Conservation (phyloP, 2,113 vertebrate genomes). For the Himantopus leucocephalus region DNA sequence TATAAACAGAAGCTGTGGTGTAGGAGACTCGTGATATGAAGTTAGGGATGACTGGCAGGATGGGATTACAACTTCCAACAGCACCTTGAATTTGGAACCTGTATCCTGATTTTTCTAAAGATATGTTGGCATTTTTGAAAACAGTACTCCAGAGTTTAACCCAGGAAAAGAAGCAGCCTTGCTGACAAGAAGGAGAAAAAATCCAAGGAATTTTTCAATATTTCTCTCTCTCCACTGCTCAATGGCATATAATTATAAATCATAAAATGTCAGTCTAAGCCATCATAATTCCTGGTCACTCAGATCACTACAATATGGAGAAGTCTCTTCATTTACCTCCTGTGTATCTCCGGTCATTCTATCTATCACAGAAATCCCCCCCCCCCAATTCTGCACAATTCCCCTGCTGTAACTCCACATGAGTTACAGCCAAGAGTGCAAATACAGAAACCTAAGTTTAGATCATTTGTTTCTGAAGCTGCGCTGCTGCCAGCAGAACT, state of each 20-base stretch:
- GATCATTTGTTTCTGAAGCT: not conserved
- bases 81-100: constrained; percentile 1
- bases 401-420: not conserved
- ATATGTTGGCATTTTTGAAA: not conserved
- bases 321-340: not conserved
- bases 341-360: not conserved
- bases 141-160: not conserved
- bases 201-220: not conserved
- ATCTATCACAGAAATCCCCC: not conserved
- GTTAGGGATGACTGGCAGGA: not conserved
- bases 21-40: not conserved
- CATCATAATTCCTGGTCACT: not conserved
- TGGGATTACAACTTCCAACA: not conserved
- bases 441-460: constrained; percentile 14
- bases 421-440: not conserved
- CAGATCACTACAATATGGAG: not conserved
- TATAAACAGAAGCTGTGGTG: not conserved
- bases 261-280: not conserved
- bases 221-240: not conserved
- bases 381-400: not conserved
- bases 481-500: constrained; percentile 6
- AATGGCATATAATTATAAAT: not conserved
- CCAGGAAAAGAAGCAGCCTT: not conserved
- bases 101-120: not conserved
- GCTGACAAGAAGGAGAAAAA: not conserved